These are phyloP conservation scores for Bombus pascuorum DNA, from an alignment of 1,140 invertebrate species.

Conservation along the genomic window DNA sequence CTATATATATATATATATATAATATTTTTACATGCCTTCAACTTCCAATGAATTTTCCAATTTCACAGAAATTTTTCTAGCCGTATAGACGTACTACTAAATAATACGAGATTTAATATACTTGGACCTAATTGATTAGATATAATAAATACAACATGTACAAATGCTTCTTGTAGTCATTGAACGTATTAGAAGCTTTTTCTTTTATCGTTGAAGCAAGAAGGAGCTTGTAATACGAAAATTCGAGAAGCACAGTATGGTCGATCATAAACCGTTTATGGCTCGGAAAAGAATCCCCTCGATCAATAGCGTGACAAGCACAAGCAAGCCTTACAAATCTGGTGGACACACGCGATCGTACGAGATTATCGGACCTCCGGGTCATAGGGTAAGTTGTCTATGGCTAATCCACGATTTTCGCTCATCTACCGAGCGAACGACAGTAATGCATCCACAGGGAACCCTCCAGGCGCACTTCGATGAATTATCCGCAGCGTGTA, in stretches of 20 bases:
- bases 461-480: slow-evolving; percentile 30
- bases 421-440: not conserved
- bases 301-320: too few species aligned
- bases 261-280: not conserved
- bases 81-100: too few species aligned
- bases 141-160: too few species aligned
- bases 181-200: too few species aligned
- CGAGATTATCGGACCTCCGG: slow-evolving; percentile 32
- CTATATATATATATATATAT: too few species aligned
- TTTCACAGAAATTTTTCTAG: too few species aligned
- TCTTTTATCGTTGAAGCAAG: not conserved
- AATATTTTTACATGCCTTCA: too few species aligned
- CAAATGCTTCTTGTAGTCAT: too few species aligned
- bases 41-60: too few species aligned
- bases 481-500: slow-evolving; percentile 53
- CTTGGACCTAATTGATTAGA: too few species aligned
- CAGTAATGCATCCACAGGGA: not conserved
- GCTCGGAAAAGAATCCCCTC: not conserved
- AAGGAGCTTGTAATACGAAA: not conserved
- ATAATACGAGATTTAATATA: too few species aligned
- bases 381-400: slow-evolving; percentile 22
- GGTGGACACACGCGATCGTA: slow-evolving; percentile 34
- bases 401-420: slow-evolving; percentile 40
- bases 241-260: too few species aligned
- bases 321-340: not conserved